phyloP scores from a whole-genome alignment of 1,140 invertebrate genomes.

The Copidosoma floridanum region DNA sequence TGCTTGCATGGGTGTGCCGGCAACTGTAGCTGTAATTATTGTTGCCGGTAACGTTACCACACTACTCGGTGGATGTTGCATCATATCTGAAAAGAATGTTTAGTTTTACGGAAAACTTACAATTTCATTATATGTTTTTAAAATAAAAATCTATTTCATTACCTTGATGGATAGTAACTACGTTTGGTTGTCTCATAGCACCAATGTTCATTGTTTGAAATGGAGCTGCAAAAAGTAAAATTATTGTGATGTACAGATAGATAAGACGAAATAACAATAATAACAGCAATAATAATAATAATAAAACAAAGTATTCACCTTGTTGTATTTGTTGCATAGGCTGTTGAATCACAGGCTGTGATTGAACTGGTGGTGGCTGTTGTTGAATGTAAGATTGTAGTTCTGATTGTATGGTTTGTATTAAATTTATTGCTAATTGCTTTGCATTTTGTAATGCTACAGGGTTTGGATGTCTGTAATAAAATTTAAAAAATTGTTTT shows the following conservation, averaged over 20 bases:
- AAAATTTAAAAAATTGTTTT: slow-evolving; percentile 4
- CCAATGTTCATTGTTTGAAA: slow-evolving; percentile 58
- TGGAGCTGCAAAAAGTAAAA: slow-evolving; percentile 41
- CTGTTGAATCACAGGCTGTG: slow-evolving; percentile 50
- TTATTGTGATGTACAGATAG: slow-evolving; percentile 8
- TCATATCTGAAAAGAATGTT: slow-evolving; percentile 45
- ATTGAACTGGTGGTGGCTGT: slow-evolving; percentile 54
- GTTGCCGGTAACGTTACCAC: slow-evolving; percentile 52
- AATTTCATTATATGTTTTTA: slow-evolving; percentile 9
- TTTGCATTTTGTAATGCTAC: slow-evolving; percentile 72
- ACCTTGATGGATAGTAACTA: slow-evolving; percentile 57
- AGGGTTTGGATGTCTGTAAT: slow-evolving; percentile 63
- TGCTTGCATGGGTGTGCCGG: slow-evolving; percentile 45
- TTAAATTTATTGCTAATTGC: slow-evolving; percentile 72
- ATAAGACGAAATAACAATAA: slow-evolving; percentile 18
- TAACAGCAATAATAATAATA: slow-evolving; percentile 1
- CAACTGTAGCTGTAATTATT: slow-evolving; percentile 53
- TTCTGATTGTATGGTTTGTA: slow-evolving; percentile 78
- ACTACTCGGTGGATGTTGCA: slow-evolving; percentile 53
- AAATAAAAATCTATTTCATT: slow-evolving; percentile 14
- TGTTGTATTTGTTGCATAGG: slow-evolving; percentile 48
- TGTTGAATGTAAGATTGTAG: slow-evolving; percentile 65
- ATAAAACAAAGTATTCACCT: slow-evolving; percentile 31
- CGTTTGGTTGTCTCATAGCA: slow-evolving; percentile 51
- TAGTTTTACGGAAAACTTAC: neutral